These are phyloP conservation scores for Hermetia illucens DNA, from an alignment of 1,140 invertebrate species.

Conservation along the genomic window DNA sequence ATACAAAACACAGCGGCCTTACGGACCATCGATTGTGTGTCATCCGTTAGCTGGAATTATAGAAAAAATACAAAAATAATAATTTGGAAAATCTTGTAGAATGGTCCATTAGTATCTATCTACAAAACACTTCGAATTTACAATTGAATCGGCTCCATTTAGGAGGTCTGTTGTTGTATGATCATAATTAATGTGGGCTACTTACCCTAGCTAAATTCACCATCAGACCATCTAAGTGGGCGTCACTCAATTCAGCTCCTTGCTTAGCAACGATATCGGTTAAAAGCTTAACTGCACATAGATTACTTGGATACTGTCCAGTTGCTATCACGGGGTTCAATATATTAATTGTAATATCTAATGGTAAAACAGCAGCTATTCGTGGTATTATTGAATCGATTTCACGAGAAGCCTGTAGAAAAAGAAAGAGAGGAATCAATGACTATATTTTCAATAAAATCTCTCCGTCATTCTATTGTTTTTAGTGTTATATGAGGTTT, in stretches of 20 bases:
- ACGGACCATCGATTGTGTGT: slow-evolving; percentile 74
- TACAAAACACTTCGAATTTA: neutral
- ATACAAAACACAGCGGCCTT: slow-evolving; percentile 93
- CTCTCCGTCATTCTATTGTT: neutral
- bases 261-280: slow-evolving; percentile 67
- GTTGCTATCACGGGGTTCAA: slow-evolving; percentile 68
- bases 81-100: slow-evolving; percentile 5
- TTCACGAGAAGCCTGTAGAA: slow-evolving; percentile 24
- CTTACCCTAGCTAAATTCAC: slow-evolving; percentile 70
- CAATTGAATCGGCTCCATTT: neutral
- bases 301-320: slow-evolving; percentile 68
- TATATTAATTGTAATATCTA: slow-evolving; percentile 47
- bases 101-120: neutral
- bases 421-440: slow-evolving; percentile 3
- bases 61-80: slow-evolving; percentile 14
- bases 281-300: slow-evolving; percentile 87
- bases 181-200: neutral
- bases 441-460: neutral
- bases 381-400: slow-evolving; percentile 44
- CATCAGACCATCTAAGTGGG: slow-evolving; percentile 65
- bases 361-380: slow-evolving; percentile 56
- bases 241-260: slow-evolving; percentile 51
- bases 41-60: slow-evolving; percentile 55
- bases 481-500: no score
- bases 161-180: neutral